Percentiles rank a stretch among this genome's conserved stretches.
These are phyloP conservation scores for Chloroceryle inda DNA, from an alignment of 2,797 vertebrate species.

Conservation along the genomic window DNA sequence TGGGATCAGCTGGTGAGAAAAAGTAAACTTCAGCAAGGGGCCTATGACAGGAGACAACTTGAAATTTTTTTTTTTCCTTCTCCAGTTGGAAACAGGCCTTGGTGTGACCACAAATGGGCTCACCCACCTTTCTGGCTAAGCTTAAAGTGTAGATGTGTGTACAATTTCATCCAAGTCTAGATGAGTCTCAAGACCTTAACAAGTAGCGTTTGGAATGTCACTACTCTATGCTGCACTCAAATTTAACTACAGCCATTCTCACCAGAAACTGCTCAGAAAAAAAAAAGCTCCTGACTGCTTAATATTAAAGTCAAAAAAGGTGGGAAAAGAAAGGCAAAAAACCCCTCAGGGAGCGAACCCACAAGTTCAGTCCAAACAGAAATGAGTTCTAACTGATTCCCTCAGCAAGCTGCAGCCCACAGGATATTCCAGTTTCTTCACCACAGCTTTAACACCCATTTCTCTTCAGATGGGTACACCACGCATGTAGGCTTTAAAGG, in stretches of 20 bases:
- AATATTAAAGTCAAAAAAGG: not conserved
- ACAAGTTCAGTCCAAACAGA: not conserved
- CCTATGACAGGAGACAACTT: not conserved
- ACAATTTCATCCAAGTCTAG: not conserved
- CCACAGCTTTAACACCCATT: not conserved
- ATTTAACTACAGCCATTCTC: not conserved
- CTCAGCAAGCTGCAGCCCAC: not conserved
- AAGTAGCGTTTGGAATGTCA: not conserved
- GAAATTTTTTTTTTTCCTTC: not conserved
- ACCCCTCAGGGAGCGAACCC: not conserved
- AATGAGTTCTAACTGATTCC: not conserved
- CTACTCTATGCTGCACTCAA: not conserved
- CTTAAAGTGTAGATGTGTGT: not conserved
- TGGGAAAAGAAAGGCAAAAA: not conserved
- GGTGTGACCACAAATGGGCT: not conserved
- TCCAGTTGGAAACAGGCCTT: not conserved
- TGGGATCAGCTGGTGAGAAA: not conserved
- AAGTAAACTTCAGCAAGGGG: not conserved
- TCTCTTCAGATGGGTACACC: not conserved
- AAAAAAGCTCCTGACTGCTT: not conserved
- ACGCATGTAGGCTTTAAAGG: not conserved
- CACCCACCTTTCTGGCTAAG: not conserved
- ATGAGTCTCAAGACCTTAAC: not conserved
- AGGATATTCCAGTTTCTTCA: not conserved
- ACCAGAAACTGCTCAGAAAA: accelerated